A percentile compares a stretch with the other conserved stretches of the same genome.
These are phyloP conservation scores for Mythimna loreyi DNA, from an alignment of 2,888 invertebrate species.

Conservation along the genomic window DNA sequence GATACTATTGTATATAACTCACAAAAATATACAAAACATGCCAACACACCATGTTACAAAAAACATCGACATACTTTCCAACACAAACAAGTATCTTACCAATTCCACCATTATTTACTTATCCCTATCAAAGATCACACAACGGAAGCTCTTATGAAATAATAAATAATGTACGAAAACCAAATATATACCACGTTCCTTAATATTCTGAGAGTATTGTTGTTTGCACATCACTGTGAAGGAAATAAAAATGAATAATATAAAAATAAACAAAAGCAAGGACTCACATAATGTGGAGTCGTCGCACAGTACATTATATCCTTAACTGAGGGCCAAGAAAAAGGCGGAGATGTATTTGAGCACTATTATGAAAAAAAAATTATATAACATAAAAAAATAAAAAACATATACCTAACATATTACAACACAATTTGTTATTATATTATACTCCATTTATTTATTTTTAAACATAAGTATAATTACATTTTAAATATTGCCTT, in stretches of 20 bases:
- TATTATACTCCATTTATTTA: too few species aligned
- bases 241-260: conserved; percentile 73
- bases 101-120: conserved; percentile 57
- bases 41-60: conserved; percentile 15
- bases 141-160: conserved; percentile 60
- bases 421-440: too few species aligned
- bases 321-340: conserved; percentile 64
- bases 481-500: too few species aligned
- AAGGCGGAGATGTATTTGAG: conserved; percentile 11
- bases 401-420: too few species aligned
- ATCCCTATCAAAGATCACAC: conserved; percentile 50
- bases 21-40: not conserved
- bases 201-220: conserved; percentile 63
- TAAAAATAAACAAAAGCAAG: conserved; percentile 77
- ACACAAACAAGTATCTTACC: conserved; percentile 49
- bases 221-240: conserved; percentile 68
- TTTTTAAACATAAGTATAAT: too few species aligned
- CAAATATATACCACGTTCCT: conserved; percentile 56
- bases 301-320: conserved; percentile 76
- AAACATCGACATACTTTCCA: conserved; percentile 26
- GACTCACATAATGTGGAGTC: conserved; percentile 77
- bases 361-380: not conserved
- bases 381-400: too few species aligned
- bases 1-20: too few species aligned
- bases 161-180: conserved; percentile 61